Conservation (phyloP, 2,797 vertebrate genomes). For the Poeciliopsis infans region DNA sequence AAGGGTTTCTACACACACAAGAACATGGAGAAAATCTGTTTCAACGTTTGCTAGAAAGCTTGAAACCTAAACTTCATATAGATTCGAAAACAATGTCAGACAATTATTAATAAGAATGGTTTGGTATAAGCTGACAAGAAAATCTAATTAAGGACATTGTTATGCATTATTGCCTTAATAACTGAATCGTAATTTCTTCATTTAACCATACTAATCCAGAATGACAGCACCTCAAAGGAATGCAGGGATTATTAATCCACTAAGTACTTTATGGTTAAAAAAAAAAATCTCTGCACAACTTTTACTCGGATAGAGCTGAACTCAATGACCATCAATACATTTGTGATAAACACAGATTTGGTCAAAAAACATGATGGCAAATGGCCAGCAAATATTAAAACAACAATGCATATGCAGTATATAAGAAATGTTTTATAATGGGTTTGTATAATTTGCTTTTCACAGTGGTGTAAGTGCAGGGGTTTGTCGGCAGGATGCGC, state of each 20-base stretch:
- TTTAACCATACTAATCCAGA: background rate
- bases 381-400: background rate
- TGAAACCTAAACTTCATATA: background rate
- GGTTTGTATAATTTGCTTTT: background rate
- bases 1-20: background rate
- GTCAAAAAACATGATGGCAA: background rate
- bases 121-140: background rate
- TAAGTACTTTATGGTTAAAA: background rate
- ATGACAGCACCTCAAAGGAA: background rate
- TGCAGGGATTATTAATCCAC: background rate
- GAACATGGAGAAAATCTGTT: background rate
- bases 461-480: background rate
- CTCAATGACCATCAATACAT: too few species aligned
- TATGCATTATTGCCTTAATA: background rate
- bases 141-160: background rate
- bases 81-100: background rate
- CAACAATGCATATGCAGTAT: background rate
- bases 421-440: background rate
- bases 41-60: background rate
- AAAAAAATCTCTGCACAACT: background rate
- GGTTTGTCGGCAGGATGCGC: background rate
- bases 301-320: background rate
- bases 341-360: too few species aligned
- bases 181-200: background rate
- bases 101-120: background rate